Conservation (phyloP, 2,888 invertebrate genomes). For the Ophioninae sp. region DNA sequence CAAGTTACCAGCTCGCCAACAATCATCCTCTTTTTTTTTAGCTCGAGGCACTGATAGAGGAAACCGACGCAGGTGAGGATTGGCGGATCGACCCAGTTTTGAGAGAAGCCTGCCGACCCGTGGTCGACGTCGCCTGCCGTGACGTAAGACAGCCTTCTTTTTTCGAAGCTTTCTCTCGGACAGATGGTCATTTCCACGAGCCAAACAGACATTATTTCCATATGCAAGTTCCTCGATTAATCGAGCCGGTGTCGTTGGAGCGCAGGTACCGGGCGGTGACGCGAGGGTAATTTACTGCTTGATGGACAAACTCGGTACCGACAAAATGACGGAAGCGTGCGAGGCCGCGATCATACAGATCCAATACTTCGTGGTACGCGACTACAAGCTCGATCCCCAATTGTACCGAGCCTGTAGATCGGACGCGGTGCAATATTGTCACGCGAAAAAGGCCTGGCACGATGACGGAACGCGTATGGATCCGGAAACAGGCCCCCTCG, state of each 20-base stretch:
- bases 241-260: neutral
- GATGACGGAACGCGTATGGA: conserved; percentile 85
- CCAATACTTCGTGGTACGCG: conserved; percentile 97
- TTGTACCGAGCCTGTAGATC: conserved; percentile 93
- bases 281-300: conserved; percentile 95
- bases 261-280: conserved; percentile 87
- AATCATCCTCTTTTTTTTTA: conserved; percentile 72
- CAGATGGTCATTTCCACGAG: neutral
- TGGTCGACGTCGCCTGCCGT: conserved; percentile 90
- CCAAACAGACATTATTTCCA: neutral
- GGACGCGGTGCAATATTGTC: conserved; percentile 92
- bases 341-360: conserved; percentile 96
- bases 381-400: conserved; percentile 95
- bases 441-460: conserved; percentile 90
- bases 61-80: conserved; percentile 96
- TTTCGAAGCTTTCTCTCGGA: neutral
- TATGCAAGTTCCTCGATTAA: neutral
- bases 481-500: conserved; percentile 90
- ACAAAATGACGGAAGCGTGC: conserved; percentile 93
- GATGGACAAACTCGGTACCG: conserved; percentile 94
- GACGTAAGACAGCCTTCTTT: conserved; percentile 80
- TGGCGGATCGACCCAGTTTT: conserved; percentile 97
- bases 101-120: conserved; percentile 91
- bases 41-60: conserved; percentile 91
- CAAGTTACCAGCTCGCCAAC: neutral